Base-by-base conservation (phyloP, 2,888 invertebrate species). In the Silvanus unidentatus region DNA sequence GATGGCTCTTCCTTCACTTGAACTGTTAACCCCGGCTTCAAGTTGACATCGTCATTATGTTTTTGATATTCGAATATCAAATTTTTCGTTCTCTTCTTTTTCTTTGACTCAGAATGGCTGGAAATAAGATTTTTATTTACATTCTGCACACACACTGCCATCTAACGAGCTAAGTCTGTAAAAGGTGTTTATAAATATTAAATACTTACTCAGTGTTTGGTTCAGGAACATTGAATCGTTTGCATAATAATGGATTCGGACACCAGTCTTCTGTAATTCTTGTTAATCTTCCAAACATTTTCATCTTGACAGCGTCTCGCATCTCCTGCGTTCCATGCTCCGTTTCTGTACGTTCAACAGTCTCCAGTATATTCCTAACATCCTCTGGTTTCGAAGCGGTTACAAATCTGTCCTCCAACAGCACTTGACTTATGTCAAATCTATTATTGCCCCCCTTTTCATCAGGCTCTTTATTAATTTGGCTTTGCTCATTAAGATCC, bases 221-320 rank as follows among this genome's bases (percentile, higher is more conserved):
- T 66, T 95, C 87, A 0, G 94, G 90, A 16, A 99, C 82, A 66
- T 99, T 98, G 66, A 97, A 98, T 35, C 96, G 76, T 68, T 89
- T 92, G 66, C 93, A 96, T 0, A 99, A 75, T 5, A 91, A 66
- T 34, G 81, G 73, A 52, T 84, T 81, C 0, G 98, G 98, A 53
- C 84, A 80, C 98, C 98, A 99, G 36, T 80, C 74, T 0, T 63
- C 62, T 16, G 75, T 76, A 3, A 72, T 74, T 40, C 94, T 73
- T 1, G 88, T 94, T 63, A 86, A 75, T 47, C 77, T 76, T 0
- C 91, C 93, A 69, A 84, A 89, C 75, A 88, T 81, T 54, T 86
- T 88, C 67, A 80, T 75, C 57, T 77, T 76, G 0, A 85, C 90
- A 0, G 91, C 90, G 41, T 81, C 78, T 15, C 77, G 73, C 67